Base-by-base conservation (phyloP, 2,888 invertebrate genomes). In the Mimumesa dahlbomi region DNA sequence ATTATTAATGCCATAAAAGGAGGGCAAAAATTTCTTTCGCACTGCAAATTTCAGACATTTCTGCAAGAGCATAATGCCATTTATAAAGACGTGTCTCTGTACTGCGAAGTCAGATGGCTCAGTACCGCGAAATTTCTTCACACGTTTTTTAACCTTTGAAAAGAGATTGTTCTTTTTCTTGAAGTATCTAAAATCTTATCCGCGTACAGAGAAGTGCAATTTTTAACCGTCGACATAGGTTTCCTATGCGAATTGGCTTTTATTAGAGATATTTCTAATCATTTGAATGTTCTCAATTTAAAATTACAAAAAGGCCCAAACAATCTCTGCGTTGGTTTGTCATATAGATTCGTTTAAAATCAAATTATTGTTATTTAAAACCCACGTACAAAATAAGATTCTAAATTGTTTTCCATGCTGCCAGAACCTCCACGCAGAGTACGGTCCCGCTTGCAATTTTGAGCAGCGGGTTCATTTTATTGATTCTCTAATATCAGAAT, bases 1-100 rank as follows among this genome's bases (percentile, higher is more conserved):
- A 52, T 59, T 22, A 52, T 19, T 2, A 53, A 53, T 59, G 22
- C 36, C 1, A 21, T 62, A 21, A 38, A 9, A 29, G 46, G 62
- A 1, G 46, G 22, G 9, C 22, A 42, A 19, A 31, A 19, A 42
- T 25, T 31, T 31, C 13, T 53, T 0, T 38, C 14, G 2, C 38
- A 46, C 18, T 14, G 21, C 11, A 34, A 21, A 46, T 46, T 62
- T 40, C 19, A 38, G 14, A 29, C 29, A 4, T 62, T 46, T 14
- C 29, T 62, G 7, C 0, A 40, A 40, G 21, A 38, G 1, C 4
- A 46, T 22, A 46, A 46, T 31, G 53, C 46, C 0, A 2, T 4
- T 16, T 59, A 36, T 13, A n/a, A 2, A 7, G 50, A 50, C 22
- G 9, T 59, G 1, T 34, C 2, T 16, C n/a, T 50, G 3, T 9